Conservation (phyloP, 2,113 vertebrate genomes). For the Poecilia latipinna region DNA sequence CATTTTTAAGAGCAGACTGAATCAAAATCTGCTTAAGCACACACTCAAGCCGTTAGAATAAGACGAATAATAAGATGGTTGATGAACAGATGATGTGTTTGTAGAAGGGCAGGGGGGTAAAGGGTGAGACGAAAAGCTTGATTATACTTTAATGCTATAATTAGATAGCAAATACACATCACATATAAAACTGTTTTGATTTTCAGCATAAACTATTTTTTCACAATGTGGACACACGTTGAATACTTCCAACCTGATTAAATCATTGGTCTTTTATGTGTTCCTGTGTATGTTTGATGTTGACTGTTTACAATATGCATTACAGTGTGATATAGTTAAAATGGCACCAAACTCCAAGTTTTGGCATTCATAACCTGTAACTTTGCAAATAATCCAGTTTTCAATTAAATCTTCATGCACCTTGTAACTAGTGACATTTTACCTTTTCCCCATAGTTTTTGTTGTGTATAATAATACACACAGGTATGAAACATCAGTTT, state of each 20-base stretch:
- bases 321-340: too few relatives aligned
- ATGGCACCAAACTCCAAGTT: too few relatives aligned
- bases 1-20: constrained; percentile 75
- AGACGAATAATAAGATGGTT: constrained; percentile 66
- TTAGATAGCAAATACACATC: not conserved
- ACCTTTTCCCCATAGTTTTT: too few relatives aligned
- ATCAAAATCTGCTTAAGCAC: constrained; percentile 77
- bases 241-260: not conserved
- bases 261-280: not conserved
- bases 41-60: constrained; percentile 61
- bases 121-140: not conserved
- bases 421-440: too few relatives aligned
- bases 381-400: too few relatives aligned
- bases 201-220: not conserved
- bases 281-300: too few relatives aligned
- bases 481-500: too few relatives aligned
- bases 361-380: too few relatives aligned
- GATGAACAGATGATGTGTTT: constrained; percentile 62
- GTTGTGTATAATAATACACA: too few relatives aligned
- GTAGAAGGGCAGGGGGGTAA: not conserved
- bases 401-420: too few relatives aligned
- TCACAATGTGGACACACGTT: not conserved
- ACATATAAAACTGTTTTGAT: not conserved
- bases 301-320: too few relatives aligned
- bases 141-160: not conserved